Evolutionary conservation across 1,140 invertebrate genomes (phyloP).

Genomic region (Teleopsis dalmanni): DNA sequence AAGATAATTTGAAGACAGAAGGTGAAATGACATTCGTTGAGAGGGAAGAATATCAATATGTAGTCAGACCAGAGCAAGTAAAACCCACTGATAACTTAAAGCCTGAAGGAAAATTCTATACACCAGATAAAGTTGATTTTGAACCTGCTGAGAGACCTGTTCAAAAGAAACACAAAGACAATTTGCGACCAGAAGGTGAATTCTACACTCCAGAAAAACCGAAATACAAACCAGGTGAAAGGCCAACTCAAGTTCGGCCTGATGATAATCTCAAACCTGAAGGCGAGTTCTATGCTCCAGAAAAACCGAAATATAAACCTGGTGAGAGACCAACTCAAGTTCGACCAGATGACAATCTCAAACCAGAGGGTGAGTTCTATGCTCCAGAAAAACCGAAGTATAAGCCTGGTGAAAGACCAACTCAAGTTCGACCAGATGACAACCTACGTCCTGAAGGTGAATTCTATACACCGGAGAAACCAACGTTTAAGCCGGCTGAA

Average conservation of each 20-base stretch:
- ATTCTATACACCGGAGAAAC: slow-evolving; percentile 42
- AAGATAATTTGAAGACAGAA: slow-evolving; percentile 56
- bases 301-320: slow-evolving; percentile 38
- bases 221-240: slow-evolving; percentile 52
- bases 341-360: slow-evolving; percentile 27
- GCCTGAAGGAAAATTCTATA: slow-evolving; percentile 56
- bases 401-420: slow-evolving; percentile 43
- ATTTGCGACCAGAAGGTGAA: slow-evolving; percentile 61
- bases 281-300: slow-evolving; percentile 55
- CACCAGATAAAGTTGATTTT: slow-evolving; percentile 30
- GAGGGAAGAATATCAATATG: slow-evolving; percentile 44
- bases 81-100: slow-evolving; percentile 48
- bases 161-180: slow-evolving; percentile 44
- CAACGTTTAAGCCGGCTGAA: slow-evolving; percentile 45
- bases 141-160: slow-evolving; percentile 45
- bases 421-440: slow-evolving; percentile 43
- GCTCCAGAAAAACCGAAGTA: slow-evolving; percentile 42
- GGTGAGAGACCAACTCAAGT: slow-evolving; percentile 27
- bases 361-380: slow-evolving; percentile 55
- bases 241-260: slow-evolving; percentile 49
- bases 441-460: slow-evolving; percentile 50
- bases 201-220: slow-evolving; percentile 51
- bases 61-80: slow-evolving; percentile 46
- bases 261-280: slow-evolving; percentile 62
- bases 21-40: slow-evolving; percentile 56